Conservation (phyloP, 2,113 vertebrate species). For the western clawed frog (Xenopus tropicalis) region UCB_Xtro_10.0 CM004444.2:88846501-88847000, state of each 20-base stretch:
- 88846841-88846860: constrained; percentile 11
- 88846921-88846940: background rate
- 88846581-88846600: too few relatives aligned
- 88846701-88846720: constrained; percentile 29
- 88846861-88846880: constrained; percentile 13
- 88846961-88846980: background rate
- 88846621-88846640: background rate
- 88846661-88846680: constrained; percentile 34
- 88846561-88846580: too few relatives aligned
- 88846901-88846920: constrained; percentile 12
- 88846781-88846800: constrained; percentile 28
- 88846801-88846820: constrained; percentile 41
- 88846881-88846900: background rate
- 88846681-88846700: constrained; percentile 29
- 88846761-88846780: constrained; percentile 32
- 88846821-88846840: constrained; percentile 25
- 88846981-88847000: too few relatives aligned
- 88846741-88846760: constrained; percentile 31
- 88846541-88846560: too few relatives aligned
- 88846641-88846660: constrained; percentile 27
- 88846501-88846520: too few relatives aligned
- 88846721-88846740: constrained; percentile 40
- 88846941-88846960: constrained; percentile 25
- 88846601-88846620: too few relatives aligned
- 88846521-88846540: too few relatives aligned